Conservation (phyloP, 2,113 vertebrate genomes). For the Pristiophorus japonicus region DNA sequence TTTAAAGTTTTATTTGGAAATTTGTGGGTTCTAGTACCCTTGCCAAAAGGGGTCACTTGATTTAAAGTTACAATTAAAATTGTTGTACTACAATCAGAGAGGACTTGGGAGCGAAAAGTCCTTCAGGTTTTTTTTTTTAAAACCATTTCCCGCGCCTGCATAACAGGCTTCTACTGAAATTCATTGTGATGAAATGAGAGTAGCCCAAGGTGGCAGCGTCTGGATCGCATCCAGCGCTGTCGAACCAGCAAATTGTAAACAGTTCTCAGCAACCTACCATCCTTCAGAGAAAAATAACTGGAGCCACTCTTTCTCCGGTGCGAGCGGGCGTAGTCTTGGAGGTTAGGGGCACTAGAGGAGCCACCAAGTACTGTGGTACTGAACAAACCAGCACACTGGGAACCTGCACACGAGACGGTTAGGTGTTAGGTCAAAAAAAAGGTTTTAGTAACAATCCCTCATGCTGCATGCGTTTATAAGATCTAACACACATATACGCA, state of each 20-base stretch:
- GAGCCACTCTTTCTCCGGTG: slow-evolving; percentile 92
- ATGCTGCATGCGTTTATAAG: slow-evolving; percentile 58
- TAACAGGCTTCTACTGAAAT: background rate
- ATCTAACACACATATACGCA: slow-evolving; percentile 43
- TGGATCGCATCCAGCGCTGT: background rate
- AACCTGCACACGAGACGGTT: slow-evolving; percentile 76
- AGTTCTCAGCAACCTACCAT: slow-evolving; percentile 75
- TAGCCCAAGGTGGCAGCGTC: background rate
- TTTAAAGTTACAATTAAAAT: too few species aligned
- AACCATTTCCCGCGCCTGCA: background rate
- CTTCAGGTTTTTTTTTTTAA: background rate
- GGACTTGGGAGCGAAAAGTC: background rate
- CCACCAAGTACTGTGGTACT: slow-evolving; percentile 98
- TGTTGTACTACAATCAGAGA: background rate
- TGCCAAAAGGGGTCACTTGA: too few species aligned
- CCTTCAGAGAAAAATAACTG: slow-evolving; percentile 91
- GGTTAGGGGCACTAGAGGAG: slow-evolving; percentile 98
- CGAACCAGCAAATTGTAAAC: slow-evolving; percentile 4
- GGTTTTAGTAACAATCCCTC: slow-evolving; percentile 69
- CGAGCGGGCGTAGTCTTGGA: slow-evolving; percentile 98
- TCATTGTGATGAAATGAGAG: background rate
- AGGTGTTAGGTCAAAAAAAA: slow-evolving; percentile 49
- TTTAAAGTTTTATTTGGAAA: too few species aligned
- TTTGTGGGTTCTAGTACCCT: too few species aligned
- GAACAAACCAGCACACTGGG: slow-evolving; percentile 97